Evolutionary conservation across 2,797 vertebrate species (phyloP).

Genomic region (Apogon hyalosoma): DNA sequence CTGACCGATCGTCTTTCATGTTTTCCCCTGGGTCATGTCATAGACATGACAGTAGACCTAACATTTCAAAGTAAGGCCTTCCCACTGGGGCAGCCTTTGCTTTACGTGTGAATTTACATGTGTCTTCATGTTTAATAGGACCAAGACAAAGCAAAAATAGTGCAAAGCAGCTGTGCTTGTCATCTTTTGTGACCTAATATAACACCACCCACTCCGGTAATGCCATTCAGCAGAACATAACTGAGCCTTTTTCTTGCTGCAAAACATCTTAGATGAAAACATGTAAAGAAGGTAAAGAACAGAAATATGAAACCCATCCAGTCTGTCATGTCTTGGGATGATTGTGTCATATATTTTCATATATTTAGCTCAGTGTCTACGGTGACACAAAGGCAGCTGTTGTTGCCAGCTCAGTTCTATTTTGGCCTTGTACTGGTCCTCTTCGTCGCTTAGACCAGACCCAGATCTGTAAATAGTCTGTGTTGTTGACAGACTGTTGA

Average conservation of each 20-base stretch:
- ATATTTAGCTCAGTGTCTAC: constrained; percentile 72
- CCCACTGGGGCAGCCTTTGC: constrained; percentile 8
- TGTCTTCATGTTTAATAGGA: constrained; percentile 53
- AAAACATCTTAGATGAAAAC: constrained; percentile 17
- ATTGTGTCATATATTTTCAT: constrained; percentile 79
- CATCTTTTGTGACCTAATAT: constrained; percentile 48
- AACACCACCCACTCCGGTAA: constrained; percentile 10
- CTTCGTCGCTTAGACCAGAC: constrained; percentile 61
- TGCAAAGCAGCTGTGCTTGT: constrained; percentile 62
- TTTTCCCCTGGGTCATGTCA: constrained; percentile 69
- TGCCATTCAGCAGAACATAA: constrained; percentile 1
- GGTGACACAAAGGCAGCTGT: constrained; percentile 81
- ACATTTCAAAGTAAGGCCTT: constrained; percentile 67
- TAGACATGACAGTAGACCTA: constrained; percentile 71
- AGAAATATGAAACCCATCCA: constrained; percentile 39
- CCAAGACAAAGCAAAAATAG: constrained; percentile 57
- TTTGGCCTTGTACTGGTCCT: constrained; percentile 57
- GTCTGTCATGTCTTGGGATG: constrained; percentile 63
- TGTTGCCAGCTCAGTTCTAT: constrained; percentile 73
- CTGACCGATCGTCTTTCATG: constrained; percentile 72
- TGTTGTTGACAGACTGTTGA: constrained; percentile 56
- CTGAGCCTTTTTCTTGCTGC: constrained; percentile 1
- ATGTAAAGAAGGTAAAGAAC: constrained; percentile 6
- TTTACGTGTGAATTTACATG: constrained; percentile 56
- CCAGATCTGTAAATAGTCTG: constrained; percentile 74